Evolutionary conservation across 2,113 vertebrate species (phyloP), one percentile per base, ranked within the genome.

Genomic region (Romanogobio albipinnatus): DNA sequence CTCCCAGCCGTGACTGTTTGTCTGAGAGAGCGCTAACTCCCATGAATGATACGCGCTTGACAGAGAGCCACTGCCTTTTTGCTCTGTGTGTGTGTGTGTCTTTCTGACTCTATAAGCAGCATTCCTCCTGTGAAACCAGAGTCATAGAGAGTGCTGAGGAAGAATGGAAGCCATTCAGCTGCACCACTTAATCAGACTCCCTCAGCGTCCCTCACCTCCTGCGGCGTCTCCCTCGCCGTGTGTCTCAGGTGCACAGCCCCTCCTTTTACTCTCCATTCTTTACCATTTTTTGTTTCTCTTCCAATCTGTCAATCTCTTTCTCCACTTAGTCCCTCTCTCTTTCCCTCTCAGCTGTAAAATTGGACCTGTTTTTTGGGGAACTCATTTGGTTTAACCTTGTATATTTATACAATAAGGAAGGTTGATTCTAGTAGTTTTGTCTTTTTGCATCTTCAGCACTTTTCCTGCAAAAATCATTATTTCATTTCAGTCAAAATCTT

Each of bases 121-220:
- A 86, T 86, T 84, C 87, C 82, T 81, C 43, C 15, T 36, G 61
- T 88, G 85, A 88, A 88, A 84, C 82, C 68, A 84, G 82, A 87
- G 61, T 76, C 81, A 75, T 53, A 74, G 45, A 53, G 61, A 76
- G 56, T 15, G 24, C 84, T 43, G 24, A 68, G 53, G 80, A 59
- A 88, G 66, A 88, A 86, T 86, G 62, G 74, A n/a, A 74, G 68
- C 82, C 66, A 86, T 88, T 88, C 77, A 88, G 80, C 82, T 43
- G 14, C 59, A 73, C 85, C 73, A 81, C 82, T 86, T 86, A 86
- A 88, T 88, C 84, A 70, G 74, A 49, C 22, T 80, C 84, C 66
- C 81, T 78, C 39, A 51, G 53, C 43, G 58, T 84, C 45, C 64
- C 53, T 76, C 81, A 29, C 76, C 77, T 64, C 76, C 75, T 61